A percentile compares a stretch with the other conserved stretches of the same genome.
These are phyloP conservation scores for Plagodis pulveraria DNA, from an alignment of 2,888 invertebrate species.

Conservation along the genomic window DNA sequence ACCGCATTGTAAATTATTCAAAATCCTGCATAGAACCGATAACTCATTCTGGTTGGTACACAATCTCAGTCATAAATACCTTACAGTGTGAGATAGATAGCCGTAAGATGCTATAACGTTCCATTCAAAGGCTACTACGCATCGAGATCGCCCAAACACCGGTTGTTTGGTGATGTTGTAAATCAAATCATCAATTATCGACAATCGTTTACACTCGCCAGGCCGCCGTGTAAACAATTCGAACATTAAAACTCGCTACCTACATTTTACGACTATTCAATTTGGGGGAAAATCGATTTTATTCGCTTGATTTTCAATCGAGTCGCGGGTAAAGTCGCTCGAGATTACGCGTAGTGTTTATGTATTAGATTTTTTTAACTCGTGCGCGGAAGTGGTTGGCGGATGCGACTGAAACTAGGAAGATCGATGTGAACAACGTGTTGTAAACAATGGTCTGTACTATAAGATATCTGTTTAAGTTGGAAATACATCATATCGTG, in stretches of 20 bases:
- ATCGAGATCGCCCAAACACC: conserved; percentile 77
- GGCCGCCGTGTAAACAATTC: conserved; percentile 83
- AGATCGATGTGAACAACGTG: conserved; percentile 36
- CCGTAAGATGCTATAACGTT: conserved; percentile 56
- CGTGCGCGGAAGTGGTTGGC: conserved; percentile 73
- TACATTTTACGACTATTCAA: conserved; percentile 80
- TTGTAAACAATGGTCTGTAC: conserved; percentile 18
- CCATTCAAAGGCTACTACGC: conserved; percentile 72
- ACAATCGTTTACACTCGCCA: conserved; percentile 83
- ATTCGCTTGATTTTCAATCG: conserved; percentile 81
- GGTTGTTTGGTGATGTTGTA: conserved; percentile 83
- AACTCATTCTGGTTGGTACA: conserved; percentile 35
- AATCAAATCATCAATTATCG: conserved; percentile 85
- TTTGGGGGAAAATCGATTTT: conserved; percentile 85
- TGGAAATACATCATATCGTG: conserved; percentile 2
- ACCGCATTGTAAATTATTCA: conserved; percentile 30
- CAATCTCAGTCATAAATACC: conserved; percentile 37
- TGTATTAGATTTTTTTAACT: conserved; percentile 52
- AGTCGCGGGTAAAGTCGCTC: conserved; percentile 73
- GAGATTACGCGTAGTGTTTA: conserved; percentile 50
- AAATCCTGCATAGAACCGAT: conserved; percentile 31
- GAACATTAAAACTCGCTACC: conserved; percentile 80
- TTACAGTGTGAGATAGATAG: conserved; percentile 42
- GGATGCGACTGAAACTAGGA: conserved; percentile 63
- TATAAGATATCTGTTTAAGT: background rate